Evolutionary conservation across 2,888 invertebrate species (phyloP).

Genomic region (Arctia plantaginis): DNA sequence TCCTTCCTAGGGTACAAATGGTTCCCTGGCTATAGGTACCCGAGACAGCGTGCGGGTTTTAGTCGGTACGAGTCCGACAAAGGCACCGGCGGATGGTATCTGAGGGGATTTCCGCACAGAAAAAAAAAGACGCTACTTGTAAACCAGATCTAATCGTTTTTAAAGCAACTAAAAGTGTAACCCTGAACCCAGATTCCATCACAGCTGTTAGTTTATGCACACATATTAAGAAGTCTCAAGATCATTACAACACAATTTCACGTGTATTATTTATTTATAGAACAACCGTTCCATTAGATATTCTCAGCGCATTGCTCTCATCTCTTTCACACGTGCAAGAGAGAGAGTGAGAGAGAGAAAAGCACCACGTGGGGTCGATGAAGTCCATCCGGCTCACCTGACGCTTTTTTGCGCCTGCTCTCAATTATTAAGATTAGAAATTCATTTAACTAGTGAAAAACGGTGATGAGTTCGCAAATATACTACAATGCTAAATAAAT

Average conservation of each 20-base stretch:
- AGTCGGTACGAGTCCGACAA: too few species aligned
- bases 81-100: too few species aligned
- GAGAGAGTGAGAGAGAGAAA: slow-evolving; percentile 28
- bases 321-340: slow-evolving; percentile 27
- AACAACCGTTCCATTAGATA: neutral
- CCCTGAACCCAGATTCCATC: slow-evolving; percentile 8
- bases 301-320: slow-evolving; percentile 4
- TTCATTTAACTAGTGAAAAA: slow-evolving; percentile 48
- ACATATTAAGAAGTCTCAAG: slow-evolving; percentile 28
- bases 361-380: slow-evolving; percentile 14
- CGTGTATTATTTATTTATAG: slow-evolving; percentile 36
- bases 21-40: too few species aligned
- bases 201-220: slow-evolving; percentile 14
- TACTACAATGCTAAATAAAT: slow-evolving; percentile 8
- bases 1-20: too few species aligned
- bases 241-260: slow-evolving; percentile 24
- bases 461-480: slow-evolving; percentile 34
- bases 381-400: slow-evolving; percentile 19
- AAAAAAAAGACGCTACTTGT: too few species aligned
- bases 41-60: too few species aligned
- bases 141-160: neutral
- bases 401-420: slow-evolving; percentile 13
- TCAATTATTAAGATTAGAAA: slow-evolving; percentile 47
- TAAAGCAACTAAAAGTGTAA: neutral
- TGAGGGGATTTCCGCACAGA: too few species aligned